A percentile compares a stretch with the other conserved stretches of the same genome.
These are phyloP conservation scores for Malthinus flaveolus DNA, from an alignment of 2,888 invertebrate genomes.

Conservation along the genomic window DNA sequence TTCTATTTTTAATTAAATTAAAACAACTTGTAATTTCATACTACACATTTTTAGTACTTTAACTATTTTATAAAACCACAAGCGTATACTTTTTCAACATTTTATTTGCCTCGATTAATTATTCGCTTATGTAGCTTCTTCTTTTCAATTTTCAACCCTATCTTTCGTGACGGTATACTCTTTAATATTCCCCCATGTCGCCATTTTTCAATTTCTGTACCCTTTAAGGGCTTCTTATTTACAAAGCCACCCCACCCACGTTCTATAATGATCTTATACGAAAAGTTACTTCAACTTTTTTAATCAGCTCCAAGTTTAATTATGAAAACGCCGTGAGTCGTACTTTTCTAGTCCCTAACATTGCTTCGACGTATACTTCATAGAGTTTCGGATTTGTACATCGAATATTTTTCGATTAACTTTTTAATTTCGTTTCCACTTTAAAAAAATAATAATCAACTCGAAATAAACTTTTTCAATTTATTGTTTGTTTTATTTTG, in stretches of 20 bases:
- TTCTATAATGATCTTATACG: slow-evolving; percentile 46
- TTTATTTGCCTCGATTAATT: slow-evolving; percentile 39
- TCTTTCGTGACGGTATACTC: slow-evolving; percentile 40
- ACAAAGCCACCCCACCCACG: slow-evolving; percentile 38
- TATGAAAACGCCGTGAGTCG: slow-evolving; percentile 42
- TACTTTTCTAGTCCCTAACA: slow-evolving; percentile 25
- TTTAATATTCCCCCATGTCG: slow-evolving; percentile 41
- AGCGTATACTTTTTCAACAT: slow-evolving; percentile 1
- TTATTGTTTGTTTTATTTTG: not conserved
- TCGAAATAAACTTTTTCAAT: not conserved
- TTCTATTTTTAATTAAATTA: too few relatives aligned
- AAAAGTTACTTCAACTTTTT: slow-evolving; percentile 48
- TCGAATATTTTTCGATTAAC: slow-evolving; percentile 24
- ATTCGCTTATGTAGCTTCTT: slow-evolving; percentile 32
- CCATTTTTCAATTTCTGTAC: slow-evolving; percentile 45
- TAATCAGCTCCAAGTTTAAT: slow-evolving; percentile 47
- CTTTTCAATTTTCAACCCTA: slow-evolving; percentile 39
- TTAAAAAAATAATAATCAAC: slow-evolving; percentile 7
- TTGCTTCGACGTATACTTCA: slow-evolving; percentile 14
- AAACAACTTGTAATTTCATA: too few relatives aligned
- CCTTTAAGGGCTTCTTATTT: slow-evolving; percentile 46
- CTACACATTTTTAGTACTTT: too few relatives aligned
- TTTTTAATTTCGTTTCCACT: slow-evolving; percentile 12
- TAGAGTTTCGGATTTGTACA: slow-evolving; percentile 25
- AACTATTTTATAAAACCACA: too few relatives aligned